phyloP scores from a whole-genome alignment of 53 echinoderm and acorn worm species.

The Patiria pectinifera region DNA sequence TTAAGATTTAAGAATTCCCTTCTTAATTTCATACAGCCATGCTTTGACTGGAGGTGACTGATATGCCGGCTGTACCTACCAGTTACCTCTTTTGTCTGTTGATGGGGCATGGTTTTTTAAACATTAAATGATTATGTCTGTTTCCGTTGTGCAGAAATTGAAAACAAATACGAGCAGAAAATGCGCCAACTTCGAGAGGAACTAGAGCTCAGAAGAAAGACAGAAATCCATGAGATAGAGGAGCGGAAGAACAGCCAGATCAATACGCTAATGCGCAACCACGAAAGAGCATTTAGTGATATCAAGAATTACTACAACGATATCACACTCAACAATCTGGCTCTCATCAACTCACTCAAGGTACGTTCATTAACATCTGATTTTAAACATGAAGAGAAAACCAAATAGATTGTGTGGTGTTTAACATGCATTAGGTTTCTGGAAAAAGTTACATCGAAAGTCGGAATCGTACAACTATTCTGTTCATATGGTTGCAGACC shows the following conservation, averaged over 20 bases:
- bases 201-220: constrained; percentile 89
- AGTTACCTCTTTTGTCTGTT: too few species aligned
- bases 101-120: neutral
- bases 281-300: constrained; percentile 97
- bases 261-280: constrained; percentile 97
- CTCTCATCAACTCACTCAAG: constrained; percentile 98
- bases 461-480: too few species aligned
- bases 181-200: constrained; percentile 94
- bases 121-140: neutral
- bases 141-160: constrained; percentile 76
- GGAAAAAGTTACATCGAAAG: too few species aligned
- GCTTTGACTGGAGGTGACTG: too few species aligned
- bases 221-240: constrained; percentile 98
- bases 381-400: too few species aligned
- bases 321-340: constrained; percentile 96
- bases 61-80: too few species aligned
- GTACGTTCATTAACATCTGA: constrained; percentile 39
- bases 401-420: too few species aligned
- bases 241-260: constrained; percentile 98
- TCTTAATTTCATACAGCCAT: too few species aligned
- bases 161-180: constrained; percentile 95
- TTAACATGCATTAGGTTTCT: too few species aligned
- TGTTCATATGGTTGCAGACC: too few species aligned
- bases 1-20: too few species aligned
- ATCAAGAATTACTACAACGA: constrained; percentile 99